These are phyloP conservation scores for Dioctria linearis DNA, from an alignment of 2,888 invertebrate genomes.

Conservation along the genomic window DNA sequence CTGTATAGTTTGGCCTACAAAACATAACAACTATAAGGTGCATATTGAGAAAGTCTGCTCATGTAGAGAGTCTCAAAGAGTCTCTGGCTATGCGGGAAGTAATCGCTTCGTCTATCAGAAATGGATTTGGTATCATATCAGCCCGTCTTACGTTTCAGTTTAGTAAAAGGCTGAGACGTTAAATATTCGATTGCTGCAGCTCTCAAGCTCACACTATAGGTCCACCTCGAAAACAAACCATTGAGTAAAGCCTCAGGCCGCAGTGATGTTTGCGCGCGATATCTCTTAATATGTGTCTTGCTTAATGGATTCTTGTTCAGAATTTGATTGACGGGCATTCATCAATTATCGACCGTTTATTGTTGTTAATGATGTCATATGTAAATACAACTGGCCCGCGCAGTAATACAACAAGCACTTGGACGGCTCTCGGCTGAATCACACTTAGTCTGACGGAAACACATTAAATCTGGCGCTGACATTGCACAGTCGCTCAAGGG, in stretches of 20 bases:
- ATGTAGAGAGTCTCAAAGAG: background rate
- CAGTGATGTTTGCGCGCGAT: conserved; percentile 56
- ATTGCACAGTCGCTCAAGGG: conserved; percentile 29
- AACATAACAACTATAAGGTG: background rate
- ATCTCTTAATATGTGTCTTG: conserved; percentile 63
- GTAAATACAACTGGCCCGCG: conserved; percentile 52
- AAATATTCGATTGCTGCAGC: background rate
- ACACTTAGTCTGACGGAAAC: conserved; percentile 32
- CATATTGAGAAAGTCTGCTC: background rate
- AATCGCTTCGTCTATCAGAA: conserved; percentile 49
- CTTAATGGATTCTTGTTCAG: conserved; percentile 63
- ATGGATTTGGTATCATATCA: conserved; percentile 50
- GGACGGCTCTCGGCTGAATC: conserved; percentile 43
- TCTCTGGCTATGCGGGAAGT: conserved; percentile 17
- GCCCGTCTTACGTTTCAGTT: conserved; percentile 41
- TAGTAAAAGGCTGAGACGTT: conserved; percentile 28
- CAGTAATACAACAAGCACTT: background rate
- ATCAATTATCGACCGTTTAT: conserved; percentile 62
- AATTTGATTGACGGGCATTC: conserved; percentile 61
- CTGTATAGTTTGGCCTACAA: conserved; percentile 1
- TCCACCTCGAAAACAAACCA: conserved; percentile 19
- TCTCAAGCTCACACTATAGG: background rate
- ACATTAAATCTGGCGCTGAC: conserved; percentile 41
- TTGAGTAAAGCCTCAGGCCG: conserved; percentile 25
- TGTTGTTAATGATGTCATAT: conserved; percentile 62